A percentile compares a stretch with the other conserved stretches of the same genome.
phyloP scores from a whole-genome alignment of 2,888 invertebrate species.

The Cepaea hortensis region DNA sequence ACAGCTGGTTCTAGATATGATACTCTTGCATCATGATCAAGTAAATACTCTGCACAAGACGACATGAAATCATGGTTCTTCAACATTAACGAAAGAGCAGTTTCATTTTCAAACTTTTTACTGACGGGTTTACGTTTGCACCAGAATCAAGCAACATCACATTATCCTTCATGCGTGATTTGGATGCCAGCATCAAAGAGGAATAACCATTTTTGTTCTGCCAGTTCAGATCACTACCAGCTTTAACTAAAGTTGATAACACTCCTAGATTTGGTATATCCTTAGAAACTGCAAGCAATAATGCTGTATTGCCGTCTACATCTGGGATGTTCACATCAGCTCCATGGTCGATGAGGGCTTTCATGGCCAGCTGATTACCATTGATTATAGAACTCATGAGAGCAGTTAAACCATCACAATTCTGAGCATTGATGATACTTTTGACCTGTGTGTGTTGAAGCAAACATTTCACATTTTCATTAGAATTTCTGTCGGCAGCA shows the following conservation, averaged over 20 bases:
- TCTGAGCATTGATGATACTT: too few relatives aligned
- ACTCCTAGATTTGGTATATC: not conserved
- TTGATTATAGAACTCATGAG: not conserved
- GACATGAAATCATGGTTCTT: too few relatives aligned
- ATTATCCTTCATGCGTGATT: not conserved
- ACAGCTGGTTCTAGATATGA: not conserved
- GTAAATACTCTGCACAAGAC: not conserved
- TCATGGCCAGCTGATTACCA: not conserved
- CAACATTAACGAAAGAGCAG: not conserved
- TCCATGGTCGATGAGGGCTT: not conserved
- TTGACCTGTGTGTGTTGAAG: too few relatives aligned
- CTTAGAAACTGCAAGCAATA: not conserved
- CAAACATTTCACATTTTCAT: too few relatives aligned
- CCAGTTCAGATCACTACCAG: not conserved
- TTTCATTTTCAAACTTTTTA: not conserved
- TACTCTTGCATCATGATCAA: not conserved
- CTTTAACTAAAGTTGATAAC: not conserved
- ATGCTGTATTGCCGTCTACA: not conserved
- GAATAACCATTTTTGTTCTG: not conserved
- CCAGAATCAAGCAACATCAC: not conserved
- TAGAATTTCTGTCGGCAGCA: not conserved
- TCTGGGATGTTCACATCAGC: conserved; percentile 4
- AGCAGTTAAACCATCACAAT: not conserved
- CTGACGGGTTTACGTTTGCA: not conserved
- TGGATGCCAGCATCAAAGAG: not conserved